Evolutionary conservation across 2,113 vertebrate genomes (phyloP), one percentile per base, ranked within the genome.

Genomic region (Petroica traversi): DNA sequence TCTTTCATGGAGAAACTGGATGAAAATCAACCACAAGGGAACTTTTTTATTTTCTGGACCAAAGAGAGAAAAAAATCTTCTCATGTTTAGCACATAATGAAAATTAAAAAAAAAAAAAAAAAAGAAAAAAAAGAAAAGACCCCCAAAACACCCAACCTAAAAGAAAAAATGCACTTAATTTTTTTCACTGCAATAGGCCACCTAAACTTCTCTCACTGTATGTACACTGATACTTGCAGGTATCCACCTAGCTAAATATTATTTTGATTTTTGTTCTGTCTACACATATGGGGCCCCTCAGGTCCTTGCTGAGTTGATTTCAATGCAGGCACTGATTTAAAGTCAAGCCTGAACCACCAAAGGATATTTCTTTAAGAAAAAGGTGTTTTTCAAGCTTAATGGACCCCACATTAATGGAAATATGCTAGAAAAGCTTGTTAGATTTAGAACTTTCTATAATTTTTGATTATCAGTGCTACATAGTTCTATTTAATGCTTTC

Each of bases 1-100:
- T 94, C 63, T 94, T 95, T 95, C 87, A 76, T 85, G 92, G 85
- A 73, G 89, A 91, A 92, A 94, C 40, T 29, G 62, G 58, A 85
- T 89, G 84, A 76, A 95, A 94, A 91, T 92, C 89, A 88, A 43
- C 74, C 58, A 88, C 75, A 51, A 83, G 58, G 78, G 85, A 94
- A 54, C 29, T 48, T 75, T 11, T 43, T 64, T 90, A 45, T 86
- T 90, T 88, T 63, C 24, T 87, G 69, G 88, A 89, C 74, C 72
- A 75, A 87, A 64, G 71, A 61, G 22, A 38, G 36, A 48, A 38
- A 75, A 68, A 72, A 59, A 61, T 62, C 15, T 76, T 89, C 40
- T 78, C 8, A 64, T 79, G 73, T 87, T 92, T 81, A 85, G 18
- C 14, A 52, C 19, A 64, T 89, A 72, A 88, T 78, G 43, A 76